Evolutionary conservation across 2,888 invertebrate genomes (phyloP), one percentile per base, ranked within the genome.

Genomic region (Kuschelorhynchus macadamiae): DNA sequence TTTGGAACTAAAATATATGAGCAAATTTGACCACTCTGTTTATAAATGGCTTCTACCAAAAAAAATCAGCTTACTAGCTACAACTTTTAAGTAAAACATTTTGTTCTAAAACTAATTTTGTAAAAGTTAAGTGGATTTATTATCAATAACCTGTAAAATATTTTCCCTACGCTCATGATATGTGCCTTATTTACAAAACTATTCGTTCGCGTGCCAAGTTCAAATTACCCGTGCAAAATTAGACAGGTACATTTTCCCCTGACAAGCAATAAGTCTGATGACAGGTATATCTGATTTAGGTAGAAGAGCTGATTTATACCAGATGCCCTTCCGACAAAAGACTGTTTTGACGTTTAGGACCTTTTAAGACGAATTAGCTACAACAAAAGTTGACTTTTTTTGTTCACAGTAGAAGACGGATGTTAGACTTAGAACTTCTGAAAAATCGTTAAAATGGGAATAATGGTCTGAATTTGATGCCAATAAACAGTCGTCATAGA

Each of bases 291-390:
- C 52, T 36, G 52, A 52, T 52, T 14, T 30, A 36, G 36, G 52
- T 52, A 32, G 36, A 36, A 52, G 7, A 18, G 33, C 12, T 52
- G 52, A 52, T 52, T 52, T 52, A 52, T 36, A 36, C n/a, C 20
- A 52, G 52, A 12, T 33, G 17, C 52, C 33, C 20, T 52, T 52
- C 20, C 16, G 12, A 50, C 52, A 52, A 52, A 16, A 8, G 16
- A n/a, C 7, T 52, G 36, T 52, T 52, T 52, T 52, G 52, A 52
- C 52, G 11, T 52, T 52, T 52, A 52, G 52, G 52, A 20, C 14
- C 36, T 1, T 33, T 52, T 36, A 18, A 36, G 18, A 20, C n/a
- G 36, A 52, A 52, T 52, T 52, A 52, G 52, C 20, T 20, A 52
- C 36, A 52, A 52, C 52, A 52, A 52, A 33, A 14, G 36, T 36